phyloP scores from a whole-genome alignment of 2,888 invertebrate species.

The Diaphora mendica region DNA sequence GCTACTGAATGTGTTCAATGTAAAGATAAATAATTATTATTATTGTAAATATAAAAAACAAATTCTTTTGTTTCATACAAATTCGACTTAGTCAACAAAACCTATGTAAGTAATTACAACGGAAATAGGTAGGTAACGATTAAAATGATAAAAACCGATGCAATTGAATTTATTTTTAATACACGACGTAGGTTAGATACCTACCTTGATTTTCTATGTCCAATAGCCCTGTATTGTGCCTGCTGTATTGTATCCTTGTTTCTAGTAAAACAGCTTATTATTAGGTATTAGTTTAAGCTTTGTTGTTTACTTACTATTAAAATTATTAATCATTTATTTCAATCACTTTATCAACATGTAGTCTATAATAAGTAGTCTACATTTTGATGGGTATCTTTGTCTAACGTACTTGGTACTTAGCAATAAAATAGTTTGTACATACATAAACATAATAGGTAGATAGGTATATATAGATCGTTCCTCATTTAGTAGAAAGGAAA shows the following conservation, averaged over 20 bases:
- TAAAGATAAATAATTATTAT: background rate
- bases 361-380: no score
- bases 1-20: background rate
- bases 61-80: background rate
- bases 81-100: background rate
- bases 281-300: background rate
- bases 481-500: background rate
- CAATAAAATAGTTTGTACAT: background rate
- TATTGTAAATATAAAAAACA: background rate
- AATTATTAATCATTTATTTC: no score
- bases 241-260: background rate
- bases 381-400: no score
- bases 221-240: background rate
- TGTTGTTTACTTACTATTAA: no score
- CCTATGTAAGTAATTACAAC: background rate
- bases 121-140: background rate
- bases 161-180: background rate
- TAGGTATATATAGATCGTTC: background rate
- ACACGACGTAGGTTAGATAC: background rate
- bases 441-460: background rate
- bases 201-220: background rate
- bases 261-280: background rate
- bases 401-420: no score
- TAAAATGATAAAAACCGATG: background rate
- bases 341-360: no score